Evolutionary conservation across 2,113 vertebrate species (phyloP).

Genomic region (Nyctibius bracteatus): DNA sequence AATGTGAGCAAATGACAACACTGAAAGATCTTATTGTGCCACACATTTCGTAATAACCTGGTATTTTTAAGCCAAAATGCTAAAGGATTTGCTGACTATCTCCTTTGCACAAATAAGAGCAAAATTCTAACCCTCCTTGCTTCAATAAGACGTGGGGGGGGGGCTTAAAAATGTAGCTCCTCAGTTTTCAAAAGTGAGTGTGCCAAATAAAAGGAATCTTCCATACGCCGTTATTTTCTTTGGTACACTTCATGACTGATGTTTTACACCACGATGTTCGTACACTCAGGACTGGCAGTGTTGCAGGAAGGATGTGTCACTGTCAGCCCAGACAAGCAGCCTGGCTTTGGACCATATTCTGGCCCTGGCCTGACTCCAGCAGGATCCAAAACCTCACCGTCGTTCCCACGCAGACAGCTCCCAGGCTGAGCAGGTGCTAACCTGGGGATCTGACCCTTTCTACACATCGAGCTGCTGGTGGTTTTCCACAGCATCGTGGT

Average conservation of each 20-base stretch:
- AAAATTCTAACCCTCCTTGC: not conserved
- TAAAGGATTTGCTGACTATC: not conserved
- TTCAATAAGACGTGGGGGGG: not conserved
- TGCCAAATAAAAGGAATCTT: slow-evolving; percentile 3
- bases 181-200: not conserved
- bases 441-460: not conserved
- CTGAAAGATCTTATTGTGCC: not conserved
- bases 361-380: not conserved
- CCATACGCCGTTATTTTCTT: not conserved
- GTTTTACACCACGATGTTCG: rapidly evolving
- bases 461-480: not conserved
- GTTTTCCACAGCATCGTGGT: not conserved
- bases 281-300: not conserved
- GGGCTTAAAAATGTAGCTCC: not conserved
- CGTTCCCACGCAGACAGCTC: not conserved
- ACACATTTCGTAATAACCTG: not conserved
- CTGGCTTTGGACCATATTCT: not conserved
- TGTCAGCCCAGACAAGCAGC: not conserved
- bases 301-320: not conserved
- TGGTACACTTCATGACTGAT: not conserved
- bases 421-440: not conserved
- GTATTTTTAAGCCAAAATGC: not conserved
- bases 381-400: not conserved
- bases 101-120: not conserved
- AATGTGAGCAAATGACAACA: not conserved